Evolutionary conservation across 2,113 vertebrate species (phyloP), one percentile per base, ranked within the genome.

Genomic region (Poecilia latipinna): DNA sequence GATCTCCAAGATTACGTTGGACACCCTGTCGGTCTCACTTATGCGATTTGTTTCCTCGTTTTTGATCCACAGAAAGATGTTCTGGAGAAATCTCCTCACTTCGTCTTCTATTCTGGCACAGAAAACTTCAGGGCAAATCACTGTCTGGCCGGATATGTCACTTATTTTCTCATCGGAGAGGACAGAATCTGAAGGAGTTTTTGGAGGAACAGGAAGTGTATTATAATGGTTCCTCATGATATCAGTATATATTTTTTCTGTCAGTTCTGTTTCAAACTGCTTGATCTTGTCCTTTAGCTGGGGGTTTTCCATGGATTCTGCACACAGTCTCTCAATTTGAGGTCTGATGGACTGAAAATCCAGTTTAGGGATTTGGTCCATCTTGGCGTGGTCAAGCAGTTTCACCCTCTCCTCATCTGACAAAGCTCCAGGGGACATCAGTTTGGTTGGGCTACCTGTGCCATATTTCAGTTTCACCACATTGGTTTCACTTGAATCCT

Each of bases 51-150:
- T n/a, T 8, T 2, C 1, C 1, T 60, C 24, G 2, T 37, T 73
- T 4, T 44, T 26, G 11, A 31, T 24, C 22, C 35, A 75, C 0
- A 60, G 3, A 8, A 61, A 22, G 5, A 75, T 39, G 32, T 61
- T 66, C 8, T 42, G 51, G 8, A 75, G 3, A 22, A 67, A 75
- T 7, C 13, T 67, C 66, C 28, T 12, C 15, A 75, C 64, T 29
- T 33, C 17, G 4, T 66, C 33, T 26, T 75, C 51, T 61, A 22
- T 15, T n/a, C 60, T 29, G 11, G 37, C 72, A 60, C 67, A 67
- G 32, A 75, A 33, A 33, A 61, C 51, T 8, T 82, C 64, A 33
- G 79, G 42, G 51, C 37, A 31, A 42, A 57, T 39, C 2, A 8
- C 19, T 4, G 2, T 12, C 8, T 32, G 31, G 35, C 6, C 22